Evolutionary conservation across 2,113 vertebrate genomes (phyloP).

Genomic region (Prionailurus bengalensis): DNA sequence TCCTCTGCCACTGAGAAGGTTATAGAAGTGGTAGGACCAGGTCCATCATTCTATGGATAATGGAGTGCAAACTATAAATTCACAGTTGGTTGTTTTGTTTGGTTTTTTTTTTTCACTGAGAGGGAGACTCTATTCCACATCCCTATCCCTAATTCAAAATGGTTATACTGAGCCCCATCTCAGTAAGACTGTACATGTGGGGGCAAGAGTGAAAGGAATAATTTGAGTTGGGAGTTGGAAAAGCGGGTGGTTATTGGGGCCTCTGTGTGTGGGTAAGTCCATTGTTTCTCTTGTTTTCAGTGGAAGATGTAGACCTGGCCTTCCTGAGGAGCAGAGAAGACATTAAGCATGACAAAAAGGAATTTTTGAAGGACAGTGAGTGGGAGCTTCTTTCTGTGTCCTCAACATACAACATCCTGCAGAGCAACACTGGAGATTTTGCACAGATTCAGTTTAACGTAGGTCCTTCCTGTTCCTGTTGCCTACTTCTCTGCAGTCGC

Average conservation of each 20-base stretch:
- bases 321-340: conserved; percentile 90
- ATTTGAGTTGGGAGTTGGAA: neutral
- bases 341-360: conserved; percentile 87
- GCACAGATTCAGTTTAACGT: conserved; percentile 94
- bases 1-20: neutral
- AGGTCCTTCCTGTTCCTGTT: conserved; percentile 34
- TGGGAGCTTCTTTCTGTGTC: conserved; percentile 93
- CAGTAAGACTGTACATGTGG: neutral
- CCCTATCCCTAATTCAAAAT: neutral
- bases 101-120: neutral
- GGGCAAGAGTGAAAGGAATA: neutral
- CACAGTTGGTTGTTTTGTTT: neutral
- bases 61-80: neutral
- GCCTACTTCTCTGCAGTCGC: neutral
- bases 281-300: conserved; percentile 79
- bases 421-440: conserved; percentile 86
- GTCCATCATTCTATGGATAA: neutral
- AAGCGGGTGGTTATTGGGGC: neutral
- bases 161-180: no score
- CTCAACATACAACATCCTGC: conserved; percentile 86
- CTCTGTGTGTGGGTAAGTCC: neutral
- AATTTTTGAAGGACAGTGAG: conserved; percentile 91
- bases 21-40: neutral
- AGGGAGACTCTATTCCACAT: neutral
- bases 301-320: conserved; percentile 91